Evolutionary conservation across 1,140 invertebrate species (phyloP).

Genomic region (Formica selysi): DNA sequence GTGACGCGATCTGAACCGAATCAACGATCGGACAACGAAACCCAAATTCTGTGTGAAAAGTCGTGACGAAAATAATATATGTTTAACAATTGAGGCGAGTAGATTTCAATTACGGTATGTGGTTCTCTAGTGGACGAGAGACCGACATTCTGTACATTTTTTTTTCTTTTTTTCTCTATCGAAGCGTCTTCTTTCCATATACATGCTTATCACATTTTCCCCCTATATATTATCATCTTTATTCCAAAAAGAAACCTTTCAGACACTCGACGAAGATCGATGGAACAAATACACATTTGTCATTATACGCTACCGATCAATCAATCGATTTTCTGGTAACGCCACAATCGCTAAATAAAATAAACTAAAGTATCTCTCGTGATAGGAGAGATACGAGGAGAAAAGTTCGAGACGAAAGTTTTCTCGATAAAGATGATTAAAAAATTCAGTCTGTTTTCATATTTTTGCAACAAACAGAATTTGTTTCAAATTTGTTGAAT

Average conservation of each 20-base stretch:
- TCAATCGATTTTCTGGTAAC: constrained; percentile 31
- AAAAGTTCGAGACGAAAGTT: constrained; percentile 11
- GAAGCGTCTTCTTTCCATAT: background rate
- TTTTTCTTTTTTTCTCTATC: constrained; percentile 22
- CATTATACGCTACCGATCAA: constrained; percentile 37
- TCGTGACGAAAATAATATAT: background rate
- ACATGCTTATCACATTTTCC: constrained; percentile 7
- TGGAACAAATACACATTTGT: constrained; percentile 19
- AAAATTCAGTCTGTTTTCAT: background rate
- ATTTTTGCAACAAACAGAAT: background rate
- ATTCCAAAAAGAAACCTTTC: background rate
- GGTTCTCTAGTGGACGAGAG: constrained; percentile 25
- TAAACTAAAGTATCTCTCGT: background rate
- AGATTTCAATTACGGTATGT: background rate
- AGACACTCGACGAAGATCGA: constrained; percentile 61
- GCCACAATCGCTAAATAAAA: background rate
- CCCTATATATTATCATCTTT: background rate
- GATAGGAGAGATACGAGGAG: background rate
- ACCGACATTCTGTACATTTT: constrained; percentile 21
- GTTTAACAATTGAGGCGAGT: constrained; percentile 28
- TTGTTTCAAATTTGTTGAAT: background rate
- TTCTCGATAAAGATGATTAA: background rate
- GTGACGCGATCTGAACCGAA: background rate
- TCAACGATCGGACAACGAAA: background rate
- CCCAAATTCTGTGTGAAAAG: background rate